phyloP scores from a whole-genome alignment of 2,113 vertebrate species.

The Sapajus apella region DNA sequence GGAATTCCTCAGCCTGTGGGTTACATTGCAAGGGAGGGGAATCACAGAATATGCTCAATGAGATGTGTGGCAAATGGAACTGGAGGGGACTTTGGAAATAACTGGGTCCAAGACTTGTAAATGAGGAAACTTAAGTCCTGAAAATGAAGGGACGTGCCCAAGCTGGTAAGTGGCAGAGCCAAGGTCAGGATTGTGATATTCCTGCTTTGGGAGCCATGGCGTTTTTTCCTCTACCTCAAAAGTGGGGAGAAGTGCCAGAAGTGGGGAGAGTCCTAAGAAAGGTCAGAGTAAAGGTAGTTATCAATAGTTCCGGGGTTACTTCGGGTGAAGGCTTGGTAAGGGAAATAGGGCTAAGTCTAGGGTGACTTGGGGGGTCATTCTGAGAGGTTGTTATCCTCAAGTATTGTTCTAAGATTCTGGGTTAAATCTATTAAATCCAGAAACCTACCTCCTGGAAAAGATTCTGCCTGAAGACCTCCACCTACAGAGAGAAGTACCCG shows the following conservation, averaged over 20 bases:
- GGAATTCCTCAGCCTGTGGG: constrained; percentile 88
- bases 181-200: constrained; percentile 20
- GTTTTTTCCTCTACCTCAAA: background rate
- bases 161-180: background rate
- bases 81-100: constrained; percentile 17
- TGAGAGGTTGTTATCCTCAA: background rate
- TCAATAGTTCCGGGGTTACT: background rate
- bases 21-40: background rate
- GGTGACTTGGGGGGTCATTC: background rate
- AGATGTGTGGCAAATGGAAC: background rate
- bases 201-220: background rate
- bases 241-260: background rate
- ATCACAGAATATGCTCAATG: background rate
- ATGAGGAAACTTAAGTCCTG: constrained; percentile 44
- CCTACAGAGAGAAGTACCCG: constrained; percentile 79
- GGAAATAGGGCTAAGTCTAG: background rate
- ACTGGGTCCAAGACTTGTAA: background rate
- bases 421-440: background rate
- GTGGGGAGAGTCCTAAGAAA: background rate
- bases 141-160: constrained; percentile 52
- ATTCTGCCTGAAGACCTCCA: constrained; percentile 87
- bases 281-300: constrained; percentile 36
- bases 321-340: constrained; percentile 1
- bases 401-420: background rate
- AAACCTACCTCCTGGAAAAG: constrained; percentile 87